These are phyloP conservation scores for Hapalemur alaotrensis DNA, from an alignment of 2,797 vertebrate species.

Conservation along the genomic window DNA sequence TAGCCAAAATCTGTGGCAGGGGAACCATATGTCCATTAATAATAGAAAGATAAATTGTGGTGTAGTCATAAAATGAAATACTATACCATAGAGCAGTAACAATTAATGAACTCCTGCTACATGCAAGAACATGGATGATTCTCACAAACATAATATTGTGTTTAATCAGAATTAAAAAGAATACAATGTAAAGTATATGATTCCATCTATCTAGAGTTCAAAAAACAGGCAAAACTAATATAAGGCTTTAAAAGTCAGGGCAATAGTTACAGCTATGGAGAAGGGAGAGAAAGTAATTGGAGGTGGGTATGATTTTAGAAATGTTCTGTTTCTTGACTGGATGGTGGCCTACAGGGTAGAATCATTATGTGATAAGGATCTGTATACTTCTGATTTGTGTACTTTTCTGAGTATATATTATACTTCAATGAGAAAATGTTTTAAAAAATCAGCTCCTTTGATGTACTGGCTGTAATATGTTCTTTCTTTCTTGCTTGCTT, in stretches of 20 bases:
- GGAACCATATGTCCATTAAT: neutral
- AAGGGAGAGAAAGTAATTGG: neutral
- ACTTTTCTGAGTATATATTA: neutral
- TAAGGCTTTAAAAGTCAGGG: neutral
- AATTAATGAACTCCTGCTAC: neutral
- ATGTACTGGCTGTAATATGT: neutral
- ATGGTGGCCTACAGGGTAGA: neutral
- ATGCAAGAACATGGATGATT: neutral
- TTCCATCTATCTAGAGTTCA: neutral
- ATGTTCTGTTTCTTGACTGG: neutral
- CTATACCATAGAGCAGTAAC: neutral
- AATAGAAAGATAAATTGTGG: neutral
- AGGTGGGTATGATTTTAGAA: neutral
- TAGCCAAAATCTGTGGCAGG: neutral
- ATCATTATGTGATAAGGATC: neutral
- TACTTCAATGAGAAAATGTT: neutral
- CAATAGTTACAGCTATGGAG: neutral
- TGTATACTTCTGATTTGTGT: neutral
- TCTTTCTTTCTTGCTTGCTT: no score
- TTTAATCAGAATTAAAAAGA: neutral
- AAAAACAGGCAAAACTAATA: constrained; percentile 12
- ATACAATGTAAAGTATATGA: neutral
- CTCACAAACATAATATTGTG: neutral
- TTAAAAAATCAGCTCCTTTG: neutral
- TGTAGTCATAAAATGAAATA: neutral